A percentile compares a stretch with the other conserved stretches of the same genome.
phyloP scores from a whole-genome alignment of 2,888 invertebrate species.

The Pristionchus mayeri region DNA sequence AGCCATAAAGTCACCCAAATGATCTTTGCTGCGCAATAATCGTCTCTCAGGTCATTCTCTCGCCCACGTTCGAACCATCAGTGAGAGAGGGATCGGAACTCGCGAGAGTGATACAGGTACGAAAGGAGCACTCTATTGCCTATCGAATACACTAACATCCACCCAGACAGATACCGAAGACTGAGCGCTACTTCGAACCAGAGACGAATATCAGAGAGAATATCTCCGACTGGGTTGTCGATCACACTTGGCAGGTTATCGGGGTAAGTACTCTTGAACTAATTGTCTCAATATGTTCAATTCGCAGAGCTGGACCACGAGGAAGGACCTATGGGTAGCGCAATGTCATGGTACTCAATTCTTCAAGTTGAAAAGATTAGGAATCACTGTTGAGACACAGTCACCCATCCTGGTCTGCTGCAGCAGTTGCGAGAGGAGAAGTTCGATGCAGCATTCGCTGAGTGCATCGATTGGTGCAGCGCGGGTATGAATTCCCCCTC shows the following conservation, averaged over 20 bases:
- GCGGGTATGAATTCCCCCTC: constrained; percentile 54
- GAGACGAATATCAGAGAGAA: constrained; percentile 12
- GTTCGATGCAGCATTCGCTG: constrained; percentile 63
- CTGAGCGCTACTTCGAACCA: background rate
- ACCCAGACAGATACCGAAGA: constrained; percentile 23
- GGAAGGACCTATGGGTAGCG: background rate
- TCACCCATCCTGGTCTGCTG: constrained; percentile 56
- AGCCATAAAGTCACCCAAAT: too few relatives aligned
- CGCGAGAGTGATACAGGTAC: constrained; percentile 27
- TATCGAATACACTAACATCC: background rate
- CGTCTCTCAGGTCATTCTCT: constrained; percentile 1
- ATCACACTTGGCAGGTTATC: background rate
- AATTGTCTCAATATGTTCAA: background rate
- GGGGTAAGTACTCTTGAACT: background rate
- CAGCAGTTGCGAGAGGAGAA: constrained; percentile 56
- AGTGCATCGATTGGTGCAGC: constrained; percentile 61
- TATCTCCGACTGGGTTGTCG: background rate
- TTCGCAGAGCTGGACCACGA: background rate
- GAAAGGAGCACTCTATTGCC: background rate
- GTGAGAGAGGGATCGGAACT: background rate
- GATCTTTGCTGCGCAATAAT: too few relatives aligned
- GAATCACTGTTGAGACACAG: constrained; percentile 53
- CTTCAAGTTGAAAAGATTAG: background rate
- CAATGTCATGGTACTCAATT: background rate
- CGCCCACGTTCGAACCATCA: background rate